Percentiles rank a stretch among this genome's conserved stretches.
phyloP scores from a whole-genome alignment of 2,797 vertebrate genomes.

The Lutjanus campechanus region DNA sequence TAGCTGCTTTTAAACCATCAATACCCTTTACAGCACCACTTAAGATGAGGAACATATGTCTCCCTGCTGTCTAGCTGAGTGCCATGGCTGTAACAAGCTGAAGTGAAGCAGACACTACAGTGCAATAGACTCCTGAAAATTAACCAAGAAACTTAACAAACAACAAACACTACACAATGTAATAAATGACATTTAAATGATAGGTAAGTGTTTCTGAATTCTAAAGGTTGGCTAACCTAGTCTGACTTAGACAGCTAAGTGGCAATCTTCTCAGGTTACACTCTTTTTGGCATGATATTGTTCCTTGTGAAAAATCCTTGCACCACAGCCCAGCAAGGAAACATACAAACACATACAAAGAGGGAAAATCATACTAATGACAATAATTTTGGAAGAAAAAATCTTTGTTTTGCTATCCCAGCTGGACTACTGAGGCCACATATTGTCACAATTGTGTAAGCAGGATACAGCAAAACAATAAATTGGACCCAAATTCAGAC shows the following conservation, averaged over 20 bases:
- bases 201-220: neutral
- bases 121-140: conserved; percentile 16
- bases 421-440: neutral
- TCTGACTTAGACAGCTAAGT: neutral
- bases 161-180: neutral
- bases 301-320: neutral
- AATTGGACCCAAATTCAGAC: too few relatives aligned
- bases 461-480: too few relatives aligned
- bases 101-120: conserved; percentile 35
- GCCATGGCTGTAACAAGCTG: conserved; percentile 53
- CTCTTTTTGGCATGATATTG: neutral
- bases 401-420: neutral
- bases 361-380: neutral
- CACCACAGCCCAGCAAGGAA: neutral
- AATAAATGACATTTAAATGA: conserved; percentile 3
- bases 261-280: neutral
- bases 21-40: conserved; percentile 86
- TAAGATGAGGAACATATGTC: conserved; percentile 82
- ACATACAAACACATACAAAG: neutral
- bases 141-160: conserved; percentile 40
- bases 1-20: conserved; percentile 85
- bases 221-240: neutral
- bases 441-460: neutral
- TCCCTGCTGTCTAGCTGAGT: conserved; percentile 72
- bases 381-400: neutral